Conservation (phyloP, 2,797 vertebrate species). For the Helarctos malayanus region DNA sequence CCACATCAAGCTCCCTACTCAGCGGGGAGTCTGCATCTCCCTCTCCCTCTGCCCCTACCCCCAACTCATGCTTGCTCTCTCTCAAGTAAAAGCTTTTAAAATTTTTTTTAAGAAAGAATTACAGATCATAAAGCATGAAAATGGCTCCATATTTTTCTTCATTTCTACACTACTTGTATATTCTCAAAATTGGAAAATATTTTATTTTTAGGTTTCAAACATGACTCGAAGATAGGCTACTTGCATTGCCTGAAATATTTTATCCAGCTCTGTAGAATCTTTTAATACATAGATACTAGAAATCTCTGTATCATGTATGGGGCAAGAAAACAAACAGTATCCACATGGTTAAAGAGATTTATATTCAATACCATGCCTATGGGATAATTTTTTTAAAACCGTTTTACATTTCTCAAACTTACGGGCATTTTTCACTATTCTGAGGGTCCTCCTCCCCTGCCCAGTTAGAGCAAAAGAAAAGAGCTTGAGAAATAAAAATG, state of each 20-base stretch:
- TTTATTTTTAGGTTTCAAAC: conserved; percentile 5
- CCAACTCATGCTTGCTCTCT: neutral
- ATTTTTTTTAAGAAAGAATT: neutral
- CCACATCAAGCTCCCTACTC: too few relatives aligned
- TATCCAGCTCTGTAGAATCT: neutral
- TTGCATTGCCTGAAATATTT: neutral
- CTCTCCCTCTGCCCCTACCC: too few relatives aligned
- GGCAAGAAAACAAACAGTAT: neutral
- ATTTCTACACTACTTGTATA: neutral
- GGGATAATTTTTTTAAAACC: neutral
- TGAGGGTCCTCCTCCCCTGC: neutral
- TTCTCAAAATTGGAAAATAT: neutral
- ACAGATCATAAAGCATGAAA: neutral
- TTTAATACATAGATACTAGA: neutral
- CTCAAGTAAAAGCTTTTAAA: neutral
- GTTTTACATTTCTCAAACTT: neutral
- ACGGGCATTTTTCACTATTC: neutral
- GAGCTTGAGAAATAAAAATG: neutral
- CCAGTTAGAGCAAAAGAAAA: neutral
- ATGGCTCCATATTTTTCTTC: neutral
- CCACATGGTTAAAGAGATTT: neutral
- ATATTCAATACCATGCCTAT: neutral
- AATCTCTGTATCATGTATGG: neutral
- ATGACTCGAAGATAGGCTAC: neutral
- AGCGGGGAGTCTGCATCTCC: neutral